A percentile compares a stretch with the other conserved stretches of the same genome.
Evolutionary conservation across 2,888 invertebrate genomes (phyloP).

Genomic region (Acanthacorydalis orientalis): DNA sequence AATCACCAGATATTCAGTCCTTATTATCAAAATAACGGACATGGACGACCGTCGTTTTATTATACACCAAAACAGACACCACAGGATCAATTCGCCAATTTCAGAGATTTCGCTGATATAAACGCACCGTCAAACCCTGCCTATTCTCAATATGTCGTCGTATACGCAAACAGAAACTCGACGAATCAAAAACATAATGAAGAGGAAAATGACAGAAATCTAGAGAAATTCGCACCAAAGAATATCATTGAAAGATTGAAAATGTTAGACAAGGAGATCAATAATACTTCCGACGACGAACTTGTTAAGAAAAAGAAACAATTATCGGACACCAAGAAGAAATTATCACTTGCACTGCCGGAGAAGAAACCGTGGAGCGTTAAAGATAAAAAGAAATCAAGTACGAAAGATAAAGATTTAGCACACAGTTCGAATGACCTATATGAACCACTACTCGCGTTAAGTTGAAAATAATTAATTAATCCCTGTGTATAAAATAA

Average conservation of each 20-base stretch:
- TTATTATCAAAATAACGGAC: slow-evolving; percentile 48
- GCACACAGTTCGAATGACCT: slow-evolving; percentile 26
- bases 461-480: slow-evolving; percentile 33
- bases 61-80: slow-evolving; percentile 58
- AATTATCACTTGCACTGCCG: slow-evolving; percentile 35
- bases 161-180: slow-evolving; percentile 66
- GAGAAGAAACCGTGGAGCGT: slow-evolving; percentile 35
- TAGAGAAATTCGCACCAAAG: slow-evolving; percentile 42
- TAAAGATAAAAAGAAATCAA: slow-evolving; percentile 27
- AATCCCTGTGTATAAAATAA: too few species aligned
- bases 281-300: slow-evolving; percentile 11
- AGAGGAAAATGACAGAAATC: slow-evolving; percentile 23
- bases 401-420: slow-evolving; percentile 24
- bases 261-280: slow-evolving; percentile 36
- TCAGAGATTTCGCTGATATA: slow-evolving; percentile 80
- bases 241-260: slow-evolving; percentile 70
- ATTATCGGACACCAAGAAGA: slow-evolving; percentile 45
- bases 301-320: slow-evolving; percentile 26
- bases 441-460: slow-evolving; percentile 46
- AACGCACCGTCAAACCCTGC: slow-evolving; percentile 67
- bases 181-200: slow-evolving; percentile 27
- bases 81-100: slow-evolving; percentile 75
- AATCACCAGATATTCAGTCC: slow-evolving; percentile 38
- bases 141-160: slow-evolving; percentile 68
- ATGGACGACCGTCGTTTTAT: slow-evolving; percentile 49